Conservation (phyloP, 2,888 invertebrate species). For the Hermaeophaga mercurialis region DNA sequence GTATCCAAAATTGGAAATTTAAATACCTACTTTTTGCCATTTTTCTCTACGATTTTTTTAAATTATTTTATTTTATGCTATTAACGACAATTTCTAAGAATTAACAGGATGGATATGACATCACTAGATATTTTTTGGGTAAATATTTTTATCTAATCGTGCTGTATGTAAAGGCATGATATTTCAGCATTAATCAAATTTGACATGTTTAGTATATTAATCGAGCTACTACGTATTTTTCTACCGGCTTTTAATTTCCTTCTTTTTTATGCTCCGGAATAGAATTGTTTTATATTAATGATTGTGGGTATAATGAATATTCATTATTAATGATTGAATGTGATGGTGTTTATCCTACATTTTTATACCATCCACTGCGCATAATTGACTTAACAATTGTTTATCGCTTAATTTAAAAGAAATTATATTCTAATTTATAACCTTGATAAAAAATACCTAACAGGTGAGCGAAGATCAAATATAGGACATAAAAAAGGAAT, state of each 20-base stretch:
- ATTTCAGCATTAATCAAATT: background rate
- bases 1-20: too few species aligned
- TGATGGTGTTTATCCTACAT: background rate
- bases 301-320: slow-evolving; percentile 3
- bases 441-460: too few species aligned
- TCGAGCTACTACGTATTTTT: background rate
- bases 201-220: background rate
- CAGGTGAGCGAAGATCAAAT: too few species aligned
- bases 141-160: slow-evolving; percentile 1
- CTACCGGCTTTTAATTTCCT: background rate
- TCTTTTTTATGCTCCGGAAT: background rate
- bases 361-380: background rate
- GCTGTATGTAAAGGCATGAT: background rate
- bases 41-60: too few species aligned
- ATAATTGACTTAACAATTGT: background rate
- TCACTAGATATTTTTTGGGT: too few species aligned
- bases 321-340: slow-evolving; percentile 2
- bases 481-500: too few species aligned
- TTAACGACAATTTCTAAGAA: too few species aligned
- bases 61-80: too few species aligned
- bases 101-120: too few species aligned
- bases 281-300: slow-evolving; percentile 5
- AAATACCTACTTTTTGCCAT: too few species aligned
- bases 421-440: slow-evolving; percentile 1
- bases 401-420: background rate